phyloP scores from a whole-genome alignment of 2,797 vertebrate species.

The Dicrostonyx torquatus region DNA sequence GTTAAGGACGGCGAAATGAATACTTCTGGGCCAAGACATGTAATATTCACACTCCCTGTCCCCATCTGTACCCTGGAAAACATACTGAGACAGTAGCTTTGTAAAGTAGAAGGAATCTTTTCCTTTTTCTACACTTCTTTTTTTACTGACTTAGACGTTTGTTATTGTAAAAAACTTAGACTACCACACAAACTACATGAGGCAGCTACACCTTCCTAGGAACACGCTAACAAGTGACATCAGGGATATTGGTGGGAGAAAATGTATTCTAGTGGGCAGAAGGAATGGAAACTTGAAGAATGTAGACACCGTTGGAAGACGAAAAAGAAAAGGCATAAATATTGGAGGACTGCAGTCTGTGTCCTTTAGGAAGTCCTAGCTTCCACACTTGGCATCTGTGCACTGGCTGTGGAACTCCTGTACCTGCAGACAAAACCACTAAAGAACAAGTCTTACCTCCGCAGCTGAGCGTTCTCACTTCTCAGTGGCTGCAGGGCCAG shows the following conservation, averaged over 20 bases:
- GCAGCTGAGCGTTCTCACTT: conserved; percentile 90
- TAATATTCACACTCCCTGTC: background rate
- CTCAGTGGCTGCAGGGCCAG: conserved; percentile 88
- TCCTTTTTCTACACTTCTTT: background rate
- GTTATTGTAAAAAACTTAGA: background rate
- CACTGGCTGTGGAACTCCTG: background rate
- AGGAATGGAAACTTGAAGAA: background rate
- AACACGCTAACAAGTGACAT: background rate
- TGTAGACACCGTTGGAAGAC: background rate
- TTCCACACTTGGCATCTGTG: background rate
- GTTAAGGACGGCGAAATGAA: background rate
- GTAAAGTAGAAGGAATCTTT: background rate
- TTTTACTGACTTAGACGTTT: background rate
- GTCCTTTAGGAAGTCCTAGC: background rate
- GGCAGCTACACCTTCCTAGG: background rate
- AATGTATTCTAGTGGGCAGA: background rate
- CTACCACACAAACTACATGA: background rate
- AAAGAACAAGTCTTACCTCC: conserved; percentile 86
- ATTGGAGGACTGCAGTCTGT: background rate
- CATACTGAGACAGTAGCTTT: background rate
- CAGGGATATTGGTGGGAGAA: background rate
- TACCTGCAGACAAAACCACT: conserved; percentile 35
- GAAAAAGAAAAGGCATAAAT: background rate
- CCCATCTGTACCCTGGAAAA: background rate
- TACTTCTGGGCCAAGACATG: background rate